A percentile compares a stretch with the other conserved stretches of the same genome.
These are phyloP conservation scores for Drosophila meridiana DNA, from an alignment of 2,888 invertebrate species.

Conservation along the genomic window DNA sequence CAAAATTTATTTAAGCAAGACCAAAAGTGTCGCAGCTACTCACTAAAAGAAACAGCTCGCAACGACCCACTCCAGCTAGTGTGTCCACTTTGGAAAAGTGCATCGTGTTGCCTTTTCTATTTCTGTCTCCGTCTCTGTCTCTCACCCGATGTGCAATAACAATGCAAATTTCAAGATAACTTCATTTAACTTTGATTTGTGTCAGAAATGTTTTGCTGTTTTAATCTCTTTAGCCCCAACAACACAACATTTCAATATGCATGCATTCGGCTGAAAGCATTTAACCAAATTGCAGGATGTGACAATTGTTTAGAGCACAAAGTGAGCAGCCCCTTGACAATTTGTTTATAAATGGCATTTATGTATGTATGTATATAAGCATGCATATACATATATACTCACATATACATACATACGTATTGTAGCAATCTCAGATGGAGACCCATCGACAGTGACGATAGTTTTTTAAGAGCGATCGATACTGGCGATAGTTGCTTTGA, in stretches of 20 bases:
- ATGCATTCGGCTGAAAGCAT: slow-evolving; percentile 5
- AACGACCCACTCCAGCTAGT: too few relatives aligned
- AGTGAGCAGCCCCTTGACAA: not conserved
- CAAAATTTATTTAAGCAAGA: slow-evolving; percentile 61
- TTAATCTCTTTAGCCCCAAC: slow-evolving; percentile 4
- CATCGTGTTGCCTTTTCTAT: not conserved
- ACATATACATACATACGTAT: too few relatives aligned
- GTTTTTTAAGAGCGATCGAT: too few relatives aligned
- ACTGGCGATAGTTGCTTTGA: too few relatives aligned
- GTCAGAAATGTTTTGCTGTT: slow-evolving; percentile 8
- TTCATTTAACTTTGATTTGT: slow-evolving; percentile 13
- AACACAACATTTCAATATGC: slow-evolving; percentile 16
- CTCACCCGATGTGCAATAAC: not conserved
- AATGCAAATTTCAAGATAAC: slow-evolving; percentile 17
- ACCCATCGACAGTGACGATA: too few relatives aligned
- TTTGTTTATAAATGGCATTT: not conserved
- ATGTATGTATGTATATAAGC: not conserved
- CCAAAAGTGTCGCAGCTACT: slow-evolving; percentile 9
- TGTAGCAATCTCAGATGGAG: too few relatives aligned
- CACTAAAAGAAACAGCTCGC: not conserved
- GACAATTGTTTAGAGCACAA: not conserved
- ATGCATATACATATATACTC: not conserved
- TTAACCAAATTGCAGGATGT: slow-evolving; percentile 2
- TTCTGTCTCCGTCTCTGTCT: not conserved
- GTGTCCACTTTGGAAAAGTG: not conserved